These are phyloP conservation scores for Hylomyscus alleni DNA, from an alignment of 2,797 vertebrate genomes.

Conservation along the genomic window DNA sequence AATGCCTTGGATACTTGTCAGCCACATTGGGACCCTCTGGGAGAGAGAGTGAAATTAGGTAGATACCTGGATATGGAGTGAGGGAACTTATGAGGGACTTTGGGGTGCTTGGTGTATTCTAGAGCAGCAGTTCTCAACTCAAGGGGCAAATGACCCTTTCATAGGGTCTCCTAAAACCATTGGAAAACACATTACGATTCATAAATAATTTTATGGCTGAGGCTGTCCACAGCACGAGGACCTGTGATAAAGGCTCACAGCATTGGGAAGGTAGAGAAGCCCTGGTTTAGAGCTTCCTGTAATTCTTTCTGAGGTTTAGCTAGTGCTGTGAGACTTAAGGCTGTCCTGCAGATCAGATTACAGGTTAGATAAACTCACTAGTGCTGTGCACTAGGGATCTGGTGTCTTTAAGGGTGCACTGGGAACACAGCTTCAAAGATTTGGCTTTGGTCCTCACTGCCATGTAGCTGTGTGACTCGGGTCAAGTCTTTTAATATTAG, in stretches of 20 bases:
- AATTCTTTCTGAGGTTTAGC: neutral
- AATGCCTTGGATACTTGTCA: neutral
- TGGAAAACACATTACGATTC: neutral
- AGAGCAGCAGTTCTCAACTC: neutral
- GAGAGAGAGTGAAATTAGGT: slow-evolving; percentile 41
- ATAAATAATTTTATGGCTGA: neutral
- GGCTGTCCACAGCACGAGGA: neutral
- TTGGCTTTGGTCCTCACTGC: neutral
- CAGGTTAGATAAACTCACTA: neutral
- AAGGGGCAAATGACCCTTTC: neutral
- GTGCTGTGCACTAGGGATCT: neutral
- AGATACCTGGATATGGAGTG: neutral
- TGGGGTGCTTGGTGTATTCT: slow-evolving; percentile 21
- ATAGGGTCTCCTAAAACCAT: neutral
- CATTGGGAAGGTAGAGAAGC: neutral
- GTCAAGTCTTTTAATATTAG: slow-evolving; percentile 18
- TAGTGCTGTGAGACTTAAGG: neutral
- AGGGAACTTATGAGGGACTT: neutral
- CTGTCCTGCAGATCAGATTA: neutral
- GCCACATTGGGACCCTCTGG: neutral
- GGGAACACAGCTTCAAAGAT: neutral
- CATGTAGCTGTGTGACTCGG: neutral
- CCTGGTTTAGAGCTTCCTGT: neutral
- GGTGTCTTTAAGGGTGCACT: neutral
- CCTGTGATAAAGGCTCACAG: no score